These are phyloP conservation scores for Mionectes macconnelli DNA, from an alignment of 2,113 vertebrate genomes.

Conservation along the genomic window DNA sequence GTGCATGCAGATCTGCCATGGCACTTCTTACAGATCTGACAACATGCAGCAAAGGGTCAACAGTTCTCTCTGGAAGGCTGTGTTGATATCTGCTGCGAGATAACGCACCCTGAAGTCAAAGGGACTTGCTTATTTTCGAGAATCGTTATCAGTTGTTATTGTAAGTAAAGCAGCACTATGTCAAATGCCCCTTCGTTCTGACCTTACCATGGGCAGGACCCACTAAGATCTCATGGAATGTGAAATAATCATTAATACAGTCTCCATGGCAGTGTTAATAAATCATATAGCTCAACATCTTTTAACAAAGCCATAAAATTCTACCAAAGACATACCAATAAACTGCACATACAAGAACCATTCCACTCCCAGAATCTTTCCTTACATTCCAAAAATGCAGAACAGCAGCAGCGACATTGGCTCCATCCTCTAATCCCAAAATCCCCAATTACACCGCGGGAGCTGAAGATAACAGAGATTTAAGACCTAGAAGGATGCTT, in stretches of 20 bases:
- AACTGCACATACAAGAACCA: neutral
- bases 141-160: slow-evolving; percentile 52
- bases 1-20: neutral
- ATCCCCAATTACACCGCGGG: neutral
- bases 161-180: slow-evolving; percentile 38
- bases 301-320: slow-evolving; percentile 36
- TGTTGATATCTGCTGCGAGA: slow-evolving; percentile 42
- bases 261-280: neutral
- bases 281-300: slow-evolving; percentile 17
- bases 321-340: neutral
- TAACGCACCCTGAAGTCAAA: slow-evolving; percentile 26
- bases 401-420: neutral
- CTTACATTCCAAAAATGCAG: slow-evolving; percentile 8
- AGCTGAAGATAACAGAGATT: slow-evolving; percentile 42
- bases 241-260: slow-evolving; percentile 53
- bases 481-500: neutral
- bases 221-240: slow-evolving; percentile 46
- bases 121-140: slow-evolving; percentile 43
- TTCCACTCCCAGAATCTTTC: slow-evolving; percentile 3
- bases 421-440: slow-evolving; percentile 25
- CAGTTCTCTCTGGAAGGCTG: slow-evolving; percentile 38
- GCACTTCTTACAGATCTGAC: slow-evolving; percentile 10
- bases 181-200: slow-evolving; percentile 34
- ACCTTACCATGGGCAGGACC: slow-evolving; percentile 50
- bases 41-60: slow-evolving; percentile 4